These are phyloP conservation scores for Papilio machaon DNA, from an alignment of 1,140 invertebrate genomes.

Conservation along the genomic window DNA sequence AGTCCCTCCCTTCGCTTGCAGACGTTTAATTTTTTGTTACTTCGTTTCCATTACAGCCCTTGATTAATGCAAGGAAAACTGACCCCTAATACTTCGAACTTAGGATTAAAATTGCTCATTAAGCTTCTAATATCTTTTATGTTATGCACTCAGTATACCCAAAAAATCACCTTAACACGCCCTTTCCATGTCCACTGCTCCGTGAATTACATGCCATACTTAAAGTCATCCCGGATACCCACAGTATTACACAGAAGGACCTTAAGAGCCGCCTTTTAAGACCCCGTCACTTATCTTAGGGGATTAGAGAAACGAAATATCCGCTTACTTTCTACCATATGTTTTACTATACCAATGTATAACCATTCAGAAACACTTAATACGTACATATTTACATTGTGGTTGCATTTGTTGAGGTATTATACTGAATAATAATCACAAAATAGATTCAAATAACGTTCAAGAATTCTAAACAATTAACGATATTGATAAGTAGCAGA, in stretches of 20 bases:
- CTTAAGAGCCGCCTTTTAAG: slow-evolving; percentile 32
- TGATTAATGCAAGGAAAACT: not conserved
- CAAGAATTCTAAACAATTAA: too few relatives aligned
- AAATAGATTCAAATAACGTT: not conserved
- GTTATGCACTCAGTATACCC: slow-evolving; percentile 1
- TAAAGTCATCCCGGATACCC: slow-evolving; percentile 45
- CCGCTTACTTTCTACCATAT: slow-evolving; percentile 3
- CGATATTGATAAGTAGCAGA: too few relatives aligned
- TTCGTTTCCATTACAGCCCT: not conserved
- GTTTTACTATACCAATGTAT: slow-evolving; percentile 22
- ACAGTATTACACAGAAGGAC: slow-evolving; percentile 15
- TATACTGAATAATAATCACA: not conserved
- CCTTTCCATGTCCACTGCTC: slow-evolving; percentile 51
- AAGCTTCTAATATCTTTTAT: not conserved
- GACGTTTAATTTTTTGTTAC: slow-evolving; percentile 31
- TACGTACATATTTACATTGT: not conserved
- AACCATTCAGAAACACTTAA: slow-evolving; percentile 14
- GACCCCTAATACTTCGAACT: not conserved
- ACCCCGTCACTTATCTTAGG: slow-evolving; percentile 35
- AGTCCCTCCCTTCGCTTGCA: not conserved
- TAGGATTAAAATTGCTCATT: slow-evolving; percentile 11
- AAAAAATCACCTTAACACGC: slow-evolving; percentile 43
- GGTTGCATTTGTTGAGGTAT: not conserved
- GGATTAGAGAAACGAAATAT: slow-evolving; percentile 27
- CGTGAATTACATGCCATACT: slow-evolving; percentile 38